Percentiles rank a stretch among this genome's conserved stretches.
Evolutionary conservation across 2,888 invertebrate species (phyloP).

Genomic region (Metalampra italica): DNA sequence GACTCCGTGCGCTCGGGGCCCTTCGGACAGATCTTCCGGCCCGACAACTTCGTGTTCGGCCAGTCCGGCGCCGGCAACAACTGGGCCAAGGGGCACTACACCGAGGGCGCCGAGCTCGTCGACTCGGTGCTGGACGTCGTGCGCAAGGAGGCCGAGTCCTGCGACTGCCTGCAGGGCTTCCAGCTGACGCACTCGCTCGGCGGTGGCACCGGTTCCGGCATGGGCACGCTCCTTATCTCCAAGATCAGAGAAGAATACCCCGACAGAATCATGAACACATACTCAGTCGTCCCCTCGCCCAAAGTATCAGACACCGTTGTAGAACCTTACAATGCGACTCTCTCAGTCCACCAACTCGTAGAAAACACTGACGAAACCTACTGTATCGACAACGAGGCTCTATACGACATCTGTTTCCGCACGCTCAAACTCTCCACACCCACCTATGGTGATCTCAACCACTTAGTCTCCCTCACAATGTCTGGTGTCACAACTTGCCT

Average conservation of each 20-base stretch:
- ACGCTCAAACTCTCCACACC: constrained; percentile 91
- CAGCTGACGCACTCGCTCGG: constrained; percentile 89
- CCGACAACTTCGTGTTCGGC: constrained; percentile 86
- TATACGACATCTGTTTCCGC: constrained; percentile 91
- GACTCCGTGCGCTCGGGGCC: constrained; percentile 84
- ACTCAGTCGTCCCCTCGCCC: constrained; percentile 90
- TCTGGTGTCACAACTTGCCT: constrained; percentile 91
- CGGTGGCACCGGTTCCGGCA: constrained; percentile 74
- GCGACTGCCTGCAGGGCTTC: constrained; percentile 95
- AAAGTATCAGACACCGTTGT: constrained; percentile 85
- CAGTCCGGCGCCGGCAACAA: constrained; percentile 80
- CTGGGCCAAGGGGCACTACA: constrained; percentile 84
- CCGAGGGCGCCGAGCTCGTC: constrained; percentile 82
- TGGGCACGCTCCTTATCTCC: constrained; percentile 88
- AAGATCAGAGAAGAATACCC: constrained; percentile 95
- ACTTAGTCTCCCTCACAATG: constrained; percentile 92
- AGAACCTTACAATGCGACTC: constrained; percentile 90
- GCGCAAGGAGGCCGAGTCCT: constrained; percentile 91
- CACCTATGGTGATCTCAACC: constrained; percentile 94
- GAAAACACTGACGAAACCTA: constrained; percentile 95
- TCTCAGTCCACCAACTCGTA: constrained; percentile 91
- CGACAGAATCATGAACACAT: constrained; percentile 93
- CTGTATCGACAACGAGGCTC: constrained; percentile 84
- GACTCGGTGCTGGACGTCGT: constrained; percentile 91
- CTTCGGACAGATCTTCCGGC: constrained; percentile 86